Percentiles rank a stretch among this genome's conserved stretches.
Evolutionary conservation across 1,140 invertebrate genomes (phyloP).

Genomic region (Rhynchophorus ferrugineus): DNA sequence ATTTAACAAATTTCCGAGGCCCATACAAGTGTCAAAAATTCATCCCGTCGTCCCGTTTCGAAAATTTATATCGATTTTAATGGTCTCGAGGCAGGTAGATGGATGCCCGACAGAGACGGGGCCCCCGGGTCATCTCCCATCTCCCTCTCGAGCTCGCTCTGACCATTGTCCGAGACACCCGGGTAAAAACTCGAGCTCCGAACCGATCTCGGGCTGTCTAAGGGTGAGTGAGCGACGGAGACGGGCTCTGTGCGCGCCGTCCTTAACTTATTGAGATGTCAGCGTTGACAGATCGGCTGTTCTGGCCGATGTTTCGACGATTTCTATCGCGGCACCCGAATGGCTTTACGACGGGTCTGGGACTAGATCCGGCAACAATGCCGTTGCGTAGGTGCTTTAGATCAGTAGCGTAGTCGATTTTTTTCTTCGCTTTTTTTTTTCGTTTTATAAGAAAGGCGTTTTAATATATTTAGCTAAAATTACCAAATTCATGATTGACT

Average conservation of each 20-base stretch:
- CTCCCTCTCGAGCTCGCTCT: too few species aligned
- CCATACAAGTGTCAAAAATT: constrained; percentile 19
- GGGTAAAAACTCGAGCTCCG: background rate
- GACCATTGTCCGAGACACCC: constrained; percentile 8
- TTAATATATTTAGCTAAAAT: too few species aligned
- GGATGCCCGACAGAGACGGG: constrained; percentile 1
- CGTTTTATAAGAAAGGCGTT: too few species aligned
- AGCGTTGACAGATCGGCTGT: constrained; percentile 9
- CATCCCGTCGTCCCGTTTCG: constrained; percentile 1
- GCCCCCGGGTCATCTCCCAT: too few species aligned
- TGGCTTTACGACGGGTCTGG: too few species aligned
- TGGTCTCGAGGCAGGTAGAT: too few species aligned
- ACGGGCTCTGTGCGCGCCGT: background rate
- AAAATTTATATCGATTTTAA: constrained; percentile 17
- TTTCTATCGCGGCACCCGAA: background rate
- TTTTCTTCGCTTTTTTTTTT: background rate
- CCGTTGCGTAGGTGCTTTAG: background rate
- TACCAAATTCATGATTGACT: too few species aligned
- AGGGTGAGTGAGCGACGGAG: background rate
- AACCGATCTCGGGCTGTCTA: background rate
- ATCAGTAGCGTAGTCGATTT: background rate
- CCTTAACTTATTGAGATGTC: constrained; percentile 1
- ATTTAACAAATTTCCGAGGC: constrained; percentile 19
- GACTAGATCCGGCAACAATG: background rate
- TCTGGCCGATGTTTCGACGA: constrained; percentile 2